A percentile compares a stretch with the other conserved stretches of the same genome.
Conservation (phyloP, 2,113 vertebrate genomes). For the Balaeniceps rex region DNA sequence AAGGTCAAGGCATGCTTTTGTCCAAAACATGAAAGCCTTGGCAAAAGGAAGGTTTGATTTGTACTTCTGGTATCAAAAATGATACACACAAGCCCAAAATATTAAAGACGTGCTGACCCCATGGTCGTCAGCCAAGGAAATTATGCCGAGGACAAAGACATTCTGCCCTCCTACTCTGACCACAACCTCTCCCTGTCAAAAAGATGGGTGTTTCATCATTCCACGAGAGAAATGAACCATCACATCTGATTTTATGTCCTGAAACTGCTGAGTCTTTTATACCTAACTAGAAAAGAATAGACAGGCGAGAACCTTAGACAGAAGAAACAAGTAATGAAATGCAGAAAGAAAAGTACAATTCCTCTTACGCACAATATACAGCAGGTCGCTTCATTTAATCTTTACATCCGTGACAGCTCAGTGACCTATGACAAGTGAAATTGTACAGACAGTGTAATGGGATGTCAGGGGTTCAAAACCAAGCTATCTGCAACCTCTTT, state of each 20-base stretch:
- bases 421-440: background rate
- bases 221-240: background rate
- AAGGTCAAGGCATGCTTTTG: background rate
- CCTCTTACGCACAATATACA: background rate
- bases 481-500: background rate
- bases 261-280: background rate
- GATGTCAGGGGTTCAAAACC: background rate
- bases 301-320: background rate
- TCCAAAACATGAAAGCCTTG: background rate
- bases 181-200: background rate
- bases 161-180: background rate
- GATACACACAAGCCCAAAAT: background rate
- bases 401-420: background rate
- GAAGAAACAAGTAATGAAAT: background rate
- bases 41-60: background rate
- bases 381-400: background rate
- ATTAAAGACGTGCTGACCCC: background rate
- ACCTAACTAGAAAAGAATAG: background rate
- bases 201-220: background rate
- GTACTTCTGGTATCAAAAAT: background rate
- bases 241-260: background rate
- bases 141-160: background rate
- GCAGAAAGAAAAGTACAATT: background rate
- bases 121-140: background rate
- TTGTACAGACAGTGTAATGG: rapidly evolving